Percentiles rank a stretch among this genome's conserved stretches.
These are phyloP conservation scores for Drosophila ambigua DNA, from an alignment of 1,140 invertebrate genomes.

Conservation along the genomic window DNA sequence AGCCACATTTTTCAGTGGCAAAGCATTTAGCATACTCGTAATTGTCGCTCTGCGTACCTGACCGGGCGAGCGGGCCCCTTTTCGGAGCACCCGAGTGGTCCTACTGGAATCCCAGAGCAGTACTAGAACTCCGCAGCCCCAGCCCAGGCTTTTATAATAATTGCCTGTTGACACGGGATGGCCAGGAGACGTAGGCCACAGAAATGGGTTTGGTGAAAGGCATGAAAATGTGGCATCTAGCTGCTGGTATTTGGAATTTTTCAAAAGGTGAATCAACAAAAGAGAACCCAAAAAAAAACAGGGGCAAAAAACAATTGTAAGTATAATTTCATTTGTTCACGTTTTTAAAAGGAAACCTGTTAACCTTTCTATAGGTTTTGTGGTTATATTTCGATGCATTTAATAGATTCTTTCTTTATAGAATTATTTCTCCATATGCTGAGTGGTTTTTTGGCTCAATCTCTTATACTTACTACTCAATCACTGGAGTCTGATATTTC, in stretches of 20 bases:
- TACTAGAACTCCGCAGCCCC: constrained; percentile 13
- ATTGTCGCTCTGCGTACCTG: constrained; percentile 35
- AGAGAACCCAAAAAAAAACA: constrained; percentile 53
- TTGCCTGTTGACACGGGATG: constrained; percentile 83
- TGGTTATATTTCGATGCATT: not conserved
- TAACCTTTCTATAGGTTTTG: not conserved
- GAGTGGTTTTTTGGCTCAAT: too few relatives aligned
- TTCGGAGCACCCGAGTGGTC: not conserved
- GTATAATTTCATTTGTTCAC: constrained; percentile 47
- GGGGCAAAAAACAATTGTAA: constrained; percentile 36
- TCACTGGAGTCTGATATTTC: not conserved
- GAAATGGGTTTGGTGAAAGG: constrained; percentile 12
- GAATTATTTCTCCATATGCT: too few relatives aligned
- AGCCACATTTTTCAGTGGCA: constrained; percentile 75
- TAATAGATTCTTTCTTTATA: too few relatives aligned
- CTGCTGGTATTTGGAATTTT: constrained; percentile 78
- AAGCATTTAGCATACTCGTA: constrained; percentile 72
- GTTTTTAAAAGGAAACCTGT: constrained; percentile 27
- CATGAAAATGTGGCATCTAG: constrained; percentile 49
- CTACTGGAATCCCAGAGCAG: constrained; percentile 12
- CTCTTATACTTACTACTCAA: constrained; percentile 16
- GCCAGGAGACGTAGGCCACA: constrained; percentile 38
- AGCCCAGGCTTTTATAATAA: constrained; percentile 76
- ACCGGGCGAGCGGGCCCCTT: constrained; percentile 14
- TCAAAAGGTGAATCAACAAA: constrained; percentile 47